A percentile compares a stretch with the other conserved stretches of the same genome.
phyloP scores from a whole-genome alignment of 2,113 vertebrate genomes.

The Condylura cristata region DNA sequence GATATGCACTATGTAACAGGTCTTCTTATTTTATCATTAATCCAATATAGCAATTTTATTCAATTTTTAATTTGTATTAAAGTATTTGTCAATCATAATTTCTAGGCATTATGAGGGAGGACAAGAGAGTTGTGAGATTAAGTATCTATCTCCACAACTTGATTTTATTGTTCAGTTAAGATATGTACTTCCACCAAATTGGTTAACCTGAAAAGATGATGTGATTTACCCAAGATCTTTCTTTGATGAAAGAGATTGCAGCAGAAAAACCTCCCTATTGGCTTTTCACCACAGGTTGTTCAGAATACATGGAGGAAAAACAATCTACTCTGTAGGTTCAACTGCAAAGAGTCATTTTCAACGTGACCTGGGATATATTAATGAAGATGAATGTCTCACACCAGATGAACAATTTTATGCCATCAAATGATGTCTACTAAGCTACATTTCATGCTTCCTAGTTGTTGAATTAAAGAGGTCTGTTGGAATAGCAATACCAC shows the following conservation, averaged over 20 bases:
- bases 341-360: neutral
- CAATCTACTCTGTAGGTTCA: neutral
- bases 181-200: neutral
- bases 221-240: neutral
- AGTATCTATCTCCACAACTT: neutral
- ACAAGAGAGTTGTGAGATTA: neutral
- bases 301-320: neutral
- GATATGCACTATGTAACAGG: neutral
- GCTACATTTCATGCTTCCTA: conserved; percentile 61
- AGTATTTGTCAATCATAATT: neutral
- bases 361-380: conserved; percentile 4
- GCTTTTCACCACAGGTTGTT: neutral
- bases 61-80: conserved; percentile 11
- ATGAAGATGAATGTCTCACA: conserved; percentile 50
- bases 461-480: conserved; percentile 65
- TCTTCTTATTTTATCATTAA: conserved; percentile 37
- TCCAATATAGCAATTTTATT: neutral
- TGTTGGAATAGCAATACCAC: conserved; percentile 62
- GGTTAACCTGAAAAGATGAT: neutral
- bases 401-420: conserved; percentile 64
- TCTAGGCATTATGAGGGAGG: neutral
- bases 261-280: neutral
- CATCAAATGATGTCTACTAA: conserved; percentile 71
- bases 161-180: neutral
- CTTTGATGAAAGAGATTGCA: neutral